Evolutionary conservation across 2,888 invertebrate genomes (phyloP).

Genomic region (Pollenia griseotomentosa): DNA sequence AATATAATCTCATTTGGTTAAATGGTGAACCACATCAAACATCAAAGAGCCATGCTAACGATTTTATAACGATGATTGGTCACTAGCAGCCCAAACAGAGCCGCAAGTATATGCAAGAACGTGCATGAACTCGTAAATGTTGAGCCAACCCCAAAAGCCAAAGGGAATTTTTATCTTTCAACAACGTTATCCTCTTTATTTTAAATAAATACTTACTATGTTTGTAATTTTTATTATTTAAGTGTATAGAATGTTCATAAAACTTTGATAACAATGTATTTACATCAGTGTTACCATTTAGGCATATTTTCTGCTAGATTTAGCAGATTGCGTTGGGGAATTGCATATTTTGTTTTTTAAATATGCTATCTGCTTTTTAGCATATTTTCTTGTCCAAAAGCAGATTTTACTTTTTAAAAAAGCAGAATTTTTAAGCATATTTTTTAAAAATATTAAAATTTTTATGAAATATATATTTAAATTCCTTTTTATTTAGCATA

Average conservation of each 20-base stretch:
- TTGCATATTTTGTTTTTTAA: too few species aligned
- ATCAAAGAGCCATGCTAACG: conserved; percentile 73
- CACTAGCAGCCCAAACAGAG: conserved; percentile 60
- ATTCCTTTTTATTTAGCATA: too few species aligned
- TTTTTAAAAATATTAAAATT: too few species aligned
- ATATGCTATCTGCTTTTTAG: too few species aligned
- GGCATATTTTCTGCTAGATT: too few species aligned
- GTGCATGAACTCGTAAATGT: conserved; percentile 33
- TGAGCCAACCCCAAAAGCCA: conserved; percentile 53
- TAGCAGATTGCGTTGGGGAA: too few species aligned
- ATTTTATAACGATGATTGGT: conserved; percentile 70
- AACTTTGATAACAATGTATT: background rate
- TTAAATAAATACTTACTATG: conserved; percentile 18
- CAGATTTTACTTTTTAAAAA: too few species aligned
- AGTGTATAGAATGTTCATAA: conserved; percentile 3
- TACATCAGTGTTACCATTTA: too few species aligned
- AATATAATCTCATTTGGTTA: conserved; percentile 75
- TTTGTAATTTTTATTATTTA: conserved; percentile 36
- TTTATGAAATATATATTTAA: too few species aligned
- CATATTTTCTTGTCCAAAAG: too few species aligned
- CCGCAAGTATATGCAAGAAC: conserved; percentile 30
- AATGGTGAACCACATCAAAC: conserved; percentile 76
- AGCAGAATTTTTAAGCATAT: too few species aligned
- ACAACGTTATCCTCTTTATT: conserved; percentile 26
- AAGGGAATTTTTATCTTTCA: conserved; percentile 46